Evolutionary conservation across 1,140 invertebrate species (phyloP).

Genomic region (Bombus terrestris): DNA sequence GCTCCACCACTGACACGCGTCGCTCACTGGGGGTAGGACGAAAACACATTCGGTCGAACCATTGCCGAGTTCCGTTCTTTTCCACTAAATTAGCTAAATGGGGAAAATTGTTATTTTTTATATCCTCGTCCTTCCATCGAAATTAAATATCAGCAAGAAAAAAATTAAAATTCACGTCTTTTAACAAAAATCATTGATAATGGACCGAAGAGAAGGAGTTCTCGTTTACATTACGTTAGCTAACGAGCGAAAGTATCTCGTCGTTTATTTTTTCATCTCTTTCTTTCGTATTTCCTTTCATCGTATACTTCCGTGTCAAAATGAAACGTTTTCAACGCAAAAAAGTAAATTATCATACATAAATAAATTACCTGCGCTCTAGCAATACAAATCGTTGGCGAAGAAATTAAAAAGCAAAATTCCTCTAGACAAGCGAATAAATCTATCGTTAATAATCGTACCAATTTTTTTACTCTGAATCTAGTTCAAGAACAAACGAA

Average conservation of each 20-base stretch:
- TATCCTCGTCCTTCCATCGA: accelerated
- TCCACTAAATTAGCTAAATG: background rate
- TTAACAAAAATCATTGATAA: background rate
- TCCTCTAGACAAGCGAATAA: background rate
- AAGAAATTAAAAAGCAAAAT: background rate
- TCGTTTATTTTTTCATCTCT: background rate
- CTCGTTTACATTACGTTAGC: background rate
- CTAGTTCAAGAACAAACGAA: background rate
- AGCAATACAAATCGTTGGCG: too few relatives aligned
- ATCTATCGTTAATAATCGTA: background rate
- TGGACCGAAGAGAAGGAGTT: background rate
- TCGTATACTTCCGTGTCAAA: background rate
- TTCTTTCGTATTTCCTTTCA: background rate
- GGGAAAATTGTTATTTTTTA: background rate
- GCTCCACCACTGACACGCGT: background rate
- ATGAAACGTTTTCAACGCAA: background rate
- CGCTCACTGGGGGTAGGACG: background rate
- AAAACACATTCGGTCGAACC: background rate
- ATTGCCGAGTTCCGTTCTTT: background rate
- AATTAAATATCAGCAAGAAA: too few relatives aligned
- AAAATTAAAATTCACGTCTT: background rate
- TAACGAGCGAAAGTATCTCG: background rate
- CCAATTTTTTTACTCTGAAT: background rate
- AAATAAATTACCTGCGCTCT: too few relatives aligned
- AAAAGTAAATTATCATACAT: background rate